Evolutionary conservation across 2,113 vertebrate species (phyloP).

Genomic region (Vidua chalybeata): DNA sequence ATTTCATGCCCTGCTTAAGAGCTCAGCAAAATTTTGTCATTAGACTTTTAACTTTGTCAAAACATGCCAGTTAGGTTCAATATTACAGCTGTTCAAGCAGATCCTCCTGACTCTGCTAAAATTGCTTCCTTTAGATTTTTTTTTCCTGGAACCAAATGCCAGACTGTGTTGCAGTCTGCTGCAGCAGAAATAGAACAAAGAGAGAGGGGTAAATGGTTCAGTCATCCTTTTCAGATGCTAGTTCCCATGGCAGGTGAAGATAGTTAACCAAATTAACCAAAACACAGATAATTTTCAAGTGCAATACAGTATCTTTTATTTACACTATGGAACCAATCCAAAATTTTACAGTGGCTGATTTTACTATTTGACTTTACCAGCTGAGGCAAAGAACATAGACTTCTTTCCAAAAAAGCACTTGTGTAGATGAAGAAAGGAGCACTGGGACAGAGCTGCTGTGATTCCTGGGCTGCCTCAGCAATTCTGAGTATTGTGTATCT

Average conservation of each 20-base stretch:
- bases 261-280: neutral
- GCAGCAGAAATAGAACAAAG: neutral
- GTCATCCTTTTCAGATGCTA: neutral
- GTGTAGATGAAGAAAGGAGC: neutral
- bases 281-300: neutral
- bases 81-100: neutral
- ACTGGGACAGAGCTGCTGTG: neutral
- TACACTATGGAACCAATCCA: neutral
- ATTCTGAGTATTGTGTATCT: neutral
- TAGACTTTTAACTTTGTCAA: neutral
- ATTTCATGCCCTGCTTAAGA: neutral
- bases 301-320: neutral
- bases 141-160: neutral
- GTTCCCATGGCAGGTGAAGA: neutral
- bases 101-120: conserved; percentile 9
- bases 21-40: neutral
- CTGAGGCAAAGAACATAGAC: neutral
- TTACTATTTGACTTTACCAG: neutral
- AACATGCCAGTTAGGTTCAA: neutral
- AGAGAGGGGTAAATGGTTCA: neutral
- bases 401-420: neutral
- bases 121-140: neutral
- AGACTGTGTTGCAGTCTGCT: neutral
- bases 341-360: neutral
- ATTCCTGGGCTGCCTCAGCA: neutral